These are phyloP conservation scores for Parauchenoglanis punctatus DNA, from an alignment of 2,797 vertebrate genomes.

Conservation along the genomic window DNA sequence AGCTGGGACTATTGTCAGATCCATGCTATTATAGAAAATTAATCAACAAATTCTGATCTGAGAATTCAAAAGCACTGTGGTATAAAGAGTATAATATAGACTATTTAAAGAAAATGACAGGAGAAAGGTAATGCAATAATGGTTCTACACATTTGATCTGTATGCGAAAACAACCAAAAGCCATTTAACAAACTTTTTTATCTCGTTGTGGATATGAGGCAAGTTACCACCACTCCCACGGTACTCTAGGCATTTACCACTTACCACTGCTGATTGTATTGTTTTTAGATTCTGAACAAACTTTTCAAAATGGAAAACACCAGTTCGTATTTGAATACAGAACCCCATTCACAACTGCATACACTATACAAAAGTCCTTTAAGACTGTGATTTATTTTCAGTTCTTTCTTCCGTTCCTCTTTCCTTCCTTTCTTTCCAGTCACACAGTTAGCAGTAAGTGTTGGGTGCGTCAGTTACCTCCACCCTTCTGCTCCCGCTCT, in stretches of 20 bases:
- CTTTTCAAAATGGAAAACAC: constrained; percentile 2
- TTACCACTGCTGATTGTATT: constrained; percentile 1
- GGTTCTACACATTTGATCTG: not conserved
- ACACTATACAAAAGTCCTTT: constrained; percentile 43
- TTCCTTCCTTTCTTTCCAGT: constrained; percentile 37
- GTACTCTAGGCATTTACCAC: not conserved
- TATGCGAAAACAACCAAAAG: not conserved
- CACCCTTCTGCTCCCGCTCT: constrained; percentile 45
- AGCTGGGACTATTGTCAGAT: not conserved
- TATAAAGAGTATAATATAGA: not conserved
- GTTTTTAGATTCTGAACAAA: not conserved
- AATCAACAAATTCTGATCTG: not conserved
- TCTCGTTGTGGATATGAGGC: not conserved
- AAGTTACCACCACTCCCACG: not conserved
- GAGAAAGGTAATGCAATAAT: not conserved
- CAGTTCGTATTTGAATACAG: constrained; percentile 2
- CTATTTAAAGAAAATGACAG: not conserved
- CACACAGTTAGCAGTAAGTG: constrained; percentile 32
- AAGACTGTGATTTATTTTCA: constrained; percentile 53
- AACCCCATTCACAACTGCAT: not conserved
- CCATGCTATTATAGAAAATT: not conserved
- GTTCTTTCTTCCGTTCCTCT: constrained; percentile 3
- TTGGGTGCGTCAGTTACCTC: constrained; percentile 46
- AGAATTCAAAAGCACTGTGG: not conserved
- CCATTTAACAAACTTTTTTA: not conserved